These are phyloP conservation scores for Galleria mellonella DNA, from an alignment of 1,140 invertebrate species.

Conservation along the genomic window DNA sequence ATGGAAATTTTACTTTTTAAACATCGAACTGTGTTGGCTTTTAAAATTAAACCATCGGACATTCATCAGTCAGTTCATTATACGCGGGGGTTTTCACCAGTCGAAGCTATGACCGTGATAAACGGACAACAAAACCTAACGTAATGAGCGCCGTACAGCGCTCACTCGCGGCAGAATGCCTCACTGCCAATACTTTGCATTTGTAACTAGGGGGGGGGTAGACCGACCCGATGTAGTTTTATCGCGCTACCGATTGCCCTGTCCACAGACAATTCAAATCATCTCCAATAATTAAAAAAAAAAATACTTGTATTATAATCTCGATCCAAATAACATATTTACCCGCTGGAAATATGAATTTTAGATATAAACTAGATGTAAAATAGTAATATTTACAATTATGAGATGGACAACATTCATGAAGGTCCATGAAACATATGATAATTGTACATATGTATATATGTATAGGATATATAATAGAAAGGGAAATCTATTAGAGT, in stretches of 20 bases:
- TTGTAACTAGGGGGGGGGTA: neutral
- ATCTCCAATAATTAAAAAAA: too few species aligned
- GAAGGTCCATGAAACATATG: conserved; percentile 30
- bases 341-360: conserved; percentile 1
- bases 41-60: too few species aligned
- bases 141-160: too few species aligned
- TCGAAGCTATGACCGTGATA: too few species aligned
- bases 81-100: too few species aligned
- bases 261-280: too few species aligned
- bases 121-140: too few species aligned
- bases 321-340: conserved; percentile 8
- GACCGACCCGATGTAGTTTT: neutral
- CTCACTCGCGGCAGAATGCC: too few species aligned
- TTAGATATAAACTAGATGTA: conserved; percentile 15
- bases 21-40: too few species aligned
- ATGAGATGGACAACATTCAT: neutral
- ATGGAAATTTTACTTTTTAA: too few species aligned
- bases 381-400: conserved; percentile 17
- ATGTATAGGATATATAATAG: conserved; percentile 28
- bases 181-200: neutral
- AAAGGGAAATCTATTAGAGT: conserved; percentile 21
- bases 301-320: neutral
- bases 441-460: conserved; percentile 63
- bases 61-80: too few species aligned
- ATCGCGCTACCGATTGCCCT: neutral